phyloP scores from a whole-genome alignment of 2,797 vertebrate species.

The Emydoidea blandingii region DNA sequence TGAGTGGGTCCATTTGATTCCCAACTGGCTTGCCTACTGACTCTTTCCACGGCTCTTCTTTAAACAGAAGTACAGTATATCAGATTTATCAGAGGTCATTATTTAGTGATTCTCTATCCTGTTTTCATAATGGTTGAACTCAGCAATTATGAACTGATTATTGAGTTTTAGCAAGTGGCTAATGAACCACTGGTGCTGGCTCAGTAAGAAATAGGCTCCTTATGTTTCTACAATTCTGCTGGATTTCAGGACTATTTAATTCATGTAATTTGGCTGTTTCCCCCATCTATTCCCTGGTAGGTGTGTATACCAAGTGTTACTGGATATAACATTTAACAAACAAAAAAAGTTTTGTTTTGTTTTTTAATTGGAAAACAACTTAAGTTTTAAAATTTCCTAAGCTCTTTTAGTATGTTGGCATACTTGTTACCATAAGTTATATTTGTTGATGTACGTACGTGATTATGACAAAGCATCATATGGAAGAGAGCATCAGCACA shows the following conservation, averaged over 20 bases:
- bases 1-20: slow-evolving; percentile 46
- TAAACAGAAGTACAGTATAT: slow-evolving; percentile 57
- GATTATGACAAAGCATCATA: not conserved
- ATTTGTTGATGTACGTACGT: not conserved
- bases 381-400: not conserved
- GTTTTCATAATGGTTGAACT: slow-evolving; percentile 76
- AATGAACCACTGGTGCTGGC: slow-evolving; percentile 76
- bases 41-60: slow-evolving; percentile 54
- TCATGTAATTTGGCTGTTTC: not conserved
- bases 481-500: not conserved
- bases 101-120: slow-evolving; percentile 79
- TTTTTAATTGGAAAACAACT: not conserved
- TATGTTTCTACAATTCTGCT: slow-evolving; percentile 66
- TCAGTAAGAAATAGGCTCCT: slow-evolving; percentile 73
- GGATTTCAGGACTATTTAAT: slow-evolving; percentile 33
- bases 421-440: not conserved
- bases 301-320: not conserved
- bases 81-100: slow-evolving; percentile 79
- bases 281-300: not conserved
- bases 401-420: not conserved
- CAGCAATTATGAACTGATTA: slow-evolving; percentile 76
- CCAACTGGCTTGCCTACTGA: slow-evolving; percentile 44
- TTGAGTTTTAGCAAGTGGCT: slow-evolving; percentile 78
- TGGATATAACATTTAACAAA: not conserved
- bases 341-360: not conserved